Conservation (phyloP, 1,140 invertebrate species). For the Plodia interpunctella region DNA sequence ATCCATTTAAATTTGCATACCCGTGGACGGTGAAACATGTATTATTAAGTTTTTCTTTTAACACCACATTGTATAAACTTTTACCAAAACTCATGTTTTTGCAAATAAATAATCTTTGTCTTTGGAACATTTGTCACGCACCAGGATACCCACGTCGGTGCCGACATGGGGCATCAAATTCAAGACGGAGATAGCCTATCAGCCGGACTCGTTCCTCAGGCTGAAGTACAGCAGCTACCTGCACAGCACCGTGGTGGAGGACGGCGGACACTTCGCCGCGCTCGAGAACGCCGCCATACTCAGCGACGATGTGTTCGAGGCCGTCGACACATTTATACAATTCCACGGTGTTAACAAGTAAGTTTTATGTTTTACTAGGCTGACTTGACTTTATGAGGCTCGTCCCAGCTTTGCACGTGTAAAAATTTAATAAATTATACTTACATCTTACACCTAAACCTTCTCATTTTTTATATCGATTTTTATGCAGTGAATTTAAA, state of each 20-base stretch:
- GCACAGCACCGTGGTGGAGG: constrained; percentile 60
- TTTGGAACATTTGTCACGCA: too few relatives aligned
- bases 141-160: constrained; percentile 66
- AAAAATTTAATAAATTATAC: too few relatives aligned
- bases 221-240: constrained; percentile 71
- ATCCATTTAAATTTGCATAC: too few relatives aligned
- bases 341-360: constrained; percentile 22
- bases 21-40: too few relatives aligned
- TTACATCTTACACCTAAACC: too few relatives aligned
- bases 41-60: too few relatives aligned
- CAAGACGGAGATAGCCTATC: constrained; percentile 65
- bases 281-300: constrained; percentile 80
- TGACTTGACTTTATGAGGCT: too few relatives aligned
- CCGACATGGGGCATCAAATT: constrained; percentile 77
- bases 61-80: too few relatives aligned
- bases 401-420: not conserved
- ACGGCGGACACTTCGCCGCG: constrained; percentile 82
- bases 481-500: too few relatives aligned
- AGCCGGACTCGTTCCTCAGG: constrained; percentile 55
- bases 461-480: too few relatives aligned
- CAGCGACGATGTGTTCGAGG: constrained; percentile 78
- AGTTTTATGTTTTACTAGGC: not conserved
- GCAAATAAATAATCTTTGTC: too few relatives aligned
- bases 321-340: constrained; percentile 41
- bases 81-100: too few relatives aligned